These are phyloP conservation scores for Ciconia boyciana DNA, from an alignment of 2,113 vertebrate species.

Conservation along the genomic window DNA sequence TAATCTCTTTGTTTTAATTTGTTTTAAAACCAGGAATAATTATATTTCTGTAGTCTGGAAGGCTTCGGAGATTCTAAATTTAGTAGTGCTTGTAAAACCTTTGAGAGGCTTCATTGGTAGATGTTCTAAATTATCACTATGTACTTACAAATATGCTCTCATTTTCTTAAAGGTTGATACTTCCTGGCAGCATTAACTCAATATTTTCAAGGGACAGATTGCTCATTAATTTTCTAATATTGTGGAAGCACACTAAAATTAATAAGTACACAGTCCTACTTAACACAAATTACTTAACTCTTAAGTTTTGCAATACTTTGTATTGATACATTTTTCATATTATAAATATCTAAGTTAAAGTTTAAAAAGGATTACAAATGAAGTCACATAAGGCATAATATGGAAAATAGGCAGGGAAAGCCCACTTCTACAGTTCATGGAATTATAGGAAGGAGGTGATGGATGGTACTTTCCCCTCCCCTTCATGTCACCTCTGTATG, in stretches of 20 bases:
- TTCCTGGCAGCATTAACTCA: background rate
- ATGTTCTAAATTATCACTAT: background rate
- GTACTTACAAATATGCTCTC: background rate
- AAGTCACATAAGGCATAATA: background rate
- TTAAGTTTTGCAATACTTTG: background rate
- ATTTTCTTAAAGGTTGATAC: slow-evolving; percentile 14
- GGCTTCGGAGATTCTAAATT: background rate
- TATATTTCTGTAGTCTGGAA: background rate
- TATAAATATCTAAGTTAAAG: background rate
- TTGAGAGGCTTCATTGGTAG: background rate
- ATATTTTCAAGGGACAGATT: background rate
- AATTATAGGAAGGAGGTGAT: background rate
- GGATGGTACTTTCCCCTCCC: background rate
- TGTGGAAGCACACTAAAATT: background rate
- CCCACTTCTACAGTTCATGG: background rate
- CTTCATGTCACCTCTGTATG: background rate
- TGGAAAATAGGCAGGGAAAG: background rate
- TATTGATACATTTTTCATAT: background rate
- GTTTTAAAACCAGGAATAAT: background rate
- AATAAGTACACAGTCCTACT: background rate
- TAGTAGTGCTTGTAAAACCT: background rate
- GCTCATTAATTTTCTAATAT: slow-evolving; percentile 13
- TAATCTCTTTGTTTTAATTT: background rate
- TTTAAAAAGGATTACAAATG: background rate
- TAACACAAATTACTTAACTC: background rate